phyloP scores from a whole-genome alignment of 2,888 invertebrate genomes.

The Clunio marinus region DNA sequence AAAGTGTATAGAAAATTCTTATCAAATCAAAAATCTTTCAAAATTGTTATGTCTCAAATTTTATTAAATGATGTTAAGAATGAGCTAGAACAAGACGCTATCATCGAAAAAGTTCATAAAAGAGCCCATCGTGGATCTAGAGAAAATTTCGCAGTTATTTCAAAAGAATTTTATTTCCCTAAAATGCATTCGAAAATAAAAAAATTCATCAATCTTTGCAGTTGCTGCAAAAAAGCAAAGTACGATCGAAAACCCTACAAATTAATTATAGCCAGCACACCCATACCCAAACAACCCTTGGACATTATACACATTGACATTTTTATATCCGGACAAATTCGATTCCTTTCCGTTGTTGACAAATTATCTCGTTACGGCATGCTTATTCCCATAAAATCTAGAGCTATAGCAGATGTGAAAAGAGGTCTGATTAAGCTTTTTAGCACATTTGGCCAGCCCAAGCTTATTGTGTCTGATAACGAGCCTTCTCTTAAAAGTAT shows the following conservation, averaged over 20 bases:
- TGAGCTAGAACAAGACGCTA: not conserved
- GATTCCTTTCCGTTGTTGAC: slow-evolving; percentile 39
- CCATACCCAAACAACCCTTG: slow-evolving; percentile 41
- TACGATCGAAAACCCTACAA: slow-evolving; percentile 40
- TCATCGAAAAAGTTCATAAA: slow-evolving; percentile 34
- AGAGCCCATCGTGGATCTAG: slow-evolving; percentile 36
- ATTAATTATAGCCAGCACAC: slow-evolving; percentile 37
- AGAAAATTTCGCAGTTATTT: slow-evolving; percentile 41
- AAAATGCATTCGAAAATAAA: slow-evolving; percentile 39
- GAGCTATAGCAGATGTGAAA: slow-evolving; percentile 40
- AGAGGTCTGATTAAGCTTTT: slow-evolving; percentile 40
- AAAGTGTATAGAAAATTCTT: not conserved
- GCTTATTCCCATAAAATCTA: slow-evolving; percentile 36
- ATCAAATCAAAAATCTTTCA: not conserved
- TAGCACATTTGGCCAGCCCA: slow-evolving; percentile 40
- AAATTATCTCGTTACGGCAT: slow-evolving; percentile 41
- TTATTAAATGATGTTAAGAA: not conserved
- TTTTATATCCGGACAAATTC: not conserved
- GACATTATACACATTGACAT: slow-evolving; percentile 41
- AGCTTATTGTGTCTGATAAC: slow-evolving; percentile 41
- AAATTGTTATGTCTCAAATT: not conserved
- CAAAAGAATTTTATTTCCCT: slow-evolving; percentile 40
- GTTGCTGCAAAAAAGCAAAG: slow-evolving; percentile 8
- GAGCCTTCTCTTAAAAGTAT: slow-evolving; percentile 41
- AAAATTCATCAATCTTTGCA: slow-evolving; percentile 16